A percentile compares a stretch with the other conserved stretches of the same genome.
Evolutionary conservation across 2,797 vertebrate genomes (phyloP).

Genomic region (Erpetoichthys calabaricus): DNA sequence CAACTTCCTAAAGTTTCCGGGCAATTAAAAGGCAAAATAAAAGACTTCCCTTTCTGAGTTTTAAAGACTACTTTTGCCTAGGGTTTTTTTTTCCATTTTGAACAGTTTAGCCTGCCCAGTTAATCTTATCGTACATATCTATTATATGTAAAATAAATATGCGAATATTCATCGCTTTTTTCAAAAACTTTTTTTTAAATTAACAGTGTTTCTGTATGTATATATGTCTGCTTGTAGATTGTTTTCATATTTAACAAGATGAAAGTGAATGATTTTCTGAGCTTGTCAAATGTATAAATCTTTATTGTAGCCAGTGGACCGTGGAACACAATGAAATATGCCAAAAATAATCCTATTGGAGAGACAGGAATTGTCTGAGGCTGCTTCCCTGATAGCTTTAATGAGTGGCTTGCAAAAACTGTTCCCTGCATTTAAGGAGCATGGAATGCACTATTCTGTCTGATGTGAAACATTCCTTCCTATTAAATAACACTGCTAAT

Average conservation of each 20-base stretch:
- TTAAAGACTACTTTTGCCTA: background rate
- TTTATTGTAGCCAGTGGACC: no score
- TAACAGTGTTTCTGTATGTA: no score
- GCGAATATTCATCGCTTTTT: no score
- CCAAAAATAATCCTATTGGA: conserved; percentile 11
- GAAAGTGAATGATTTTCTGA: no score
- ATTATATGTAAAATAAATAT: no score
- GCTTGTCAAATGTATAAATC: no score
- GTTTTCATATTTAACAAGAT: no score
- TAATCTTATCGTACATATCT: no score
- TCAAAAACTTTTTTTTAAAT: no score
- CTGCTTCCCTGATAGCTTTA: conserved; percentile 5
- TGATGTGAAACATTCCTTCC: conserved; percentile 9
- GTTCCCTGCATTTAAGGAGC: conserved; percentile 3
- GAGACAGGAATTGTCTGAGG: conserved; percentile 10
- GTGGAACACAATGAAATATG: background rate
- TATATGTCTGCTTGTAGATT: no score
- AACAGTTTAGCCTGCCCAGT: no score
- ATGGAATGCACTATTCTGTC: conserved; percentile 14
- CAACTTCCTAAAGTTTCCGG: conserved; percentile 67
- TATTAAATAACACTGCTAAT: conserved; percentile 6
- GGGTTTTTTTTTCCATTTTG: no score
- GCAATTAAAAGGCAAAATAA: conserved; percentile 12
- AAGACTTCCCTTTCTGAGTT: background rate
- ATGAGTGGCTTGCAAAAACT: conserved; percentile 13